These are phyloP conservation scores for Metridium senile DNA, from an alignment of 92 coral and sea anemone species.

Conservation along the genomic window DNA sequence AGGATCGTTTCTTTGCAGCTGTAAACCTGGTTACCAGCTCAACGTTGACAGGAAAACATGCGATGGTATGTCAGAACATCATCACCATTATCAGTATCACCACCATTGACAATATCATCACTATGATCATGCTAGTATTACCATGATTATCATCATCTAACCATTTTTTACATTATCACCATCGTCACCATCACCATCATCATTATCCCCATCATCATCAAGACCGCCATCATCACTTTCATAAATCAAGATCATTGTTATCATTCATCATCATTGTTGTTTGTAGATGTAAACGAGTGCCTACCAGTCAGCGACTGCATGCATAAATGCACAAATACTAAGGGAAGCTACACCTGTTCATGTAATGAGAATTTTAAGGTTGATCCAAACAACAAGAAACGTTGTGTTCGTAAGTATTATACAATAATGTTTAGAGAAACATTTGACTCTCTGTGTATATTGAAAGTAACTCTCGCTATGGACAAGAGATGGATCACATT, in stretches of 20 bases:
- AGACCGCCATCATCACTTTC: too few species aligned
- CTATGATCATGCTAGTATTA: too few species aligned
- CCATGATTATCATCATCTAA: too few species aligned
- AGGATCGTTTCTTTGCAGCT: conserved; percentile 53
- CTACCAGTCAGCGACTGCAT: conserved; percentile 38
- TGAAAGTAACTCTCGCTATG: too few species aligned
- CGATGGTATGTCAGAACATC: conserved; percentile 64
- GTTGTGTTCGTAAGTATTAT: conserved; percentile 55
- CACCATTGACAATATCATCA: too few species aligned
- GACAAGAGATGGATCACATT: too few species aligned
- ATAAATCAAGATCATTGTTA: too few species aligned
- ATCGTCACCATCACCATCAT: too few species aligned
- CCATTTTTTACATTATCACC: too few species aligned
- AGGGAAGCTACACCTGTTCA: conserved; percentile 46
- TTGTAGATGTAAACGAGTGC: conserved; percentile 53
- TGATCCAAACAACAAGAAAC: conserved; percentile 41
- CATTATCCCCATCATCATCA: too few species aligned
- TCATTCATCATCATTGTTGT: background rate
- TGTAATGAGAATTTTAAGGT: conserved; percentile 54
- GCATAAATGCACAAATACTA: conserved; percentile 41
- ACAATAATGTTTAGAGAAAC: background rate
- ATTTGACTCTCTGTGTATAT: too few species aligned
- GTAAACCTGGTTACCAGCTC: conserved; percentile 34
- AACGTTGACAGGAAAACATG: conserved; percentile 30
- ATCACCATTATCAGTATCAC: too few species aligned